Evolutionary conservation across 1,140 invertebrate genomes (phyloP), one percentile per base, ranked within the genome.

Genomic region (Lepidurus apus): DNA sequence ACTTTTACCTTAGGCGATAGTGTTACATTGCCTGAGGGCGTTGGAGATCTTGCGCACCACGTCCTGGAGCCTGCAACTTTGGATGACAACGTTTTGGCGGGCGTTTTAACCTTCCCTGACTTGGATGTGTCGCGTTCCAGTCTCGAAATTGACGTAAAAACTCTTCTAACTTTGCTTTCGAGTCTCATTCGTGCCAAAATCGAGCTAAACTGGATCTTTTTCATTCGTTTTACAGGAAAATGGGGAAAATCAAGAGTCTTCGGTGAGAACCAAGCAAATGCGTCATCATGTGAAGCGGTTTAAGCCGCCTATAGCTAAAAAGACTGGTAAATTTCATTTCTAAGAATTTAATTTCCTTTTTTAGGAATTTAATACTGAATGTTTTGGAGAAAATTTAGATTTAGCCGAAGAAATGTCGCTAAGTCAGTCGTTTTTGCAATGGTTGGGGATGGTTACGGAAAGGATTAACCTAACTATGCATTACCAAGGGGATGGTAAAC

Each of bases 381-480:
- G 13, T 44, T 11, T 47, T 77, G 42, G 47, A 43, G 80, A 75
- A 74, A 73, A 80, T 79, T 34, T 80, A 79, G 83, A 82, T 34
- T 80, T 85, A 43, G 75, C 82, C 3, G 87, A 87, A 77, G 86
- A 88, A 81, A 81, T 78, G 42, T 80, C 82, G 10, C 83, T 86
- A 0, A 85, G 82, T 75, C 81, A 89, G 45, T 84, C 86, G n/a
- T 93, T 93, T 83, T 84, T 89, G 2, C 86, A 89, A 77, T 93
- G 92, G 92, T 85, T 93, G 5, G 88, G 89, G 1, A 91, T 90
- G 79, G 90, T 93, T 34, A 93, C 91, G 17, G 92, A 93, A 84
- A 86, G 90, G 77, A 92, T 94, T 76, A 93, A 94, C 85, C 89
- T 91, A 83, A 89, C 91, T 6, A 93, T 94, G 91, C 91, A 93